Evolutionary conservation across 2,113 vertebrate species (phyloP).

Genomic region (Channa maculata): DNA sequence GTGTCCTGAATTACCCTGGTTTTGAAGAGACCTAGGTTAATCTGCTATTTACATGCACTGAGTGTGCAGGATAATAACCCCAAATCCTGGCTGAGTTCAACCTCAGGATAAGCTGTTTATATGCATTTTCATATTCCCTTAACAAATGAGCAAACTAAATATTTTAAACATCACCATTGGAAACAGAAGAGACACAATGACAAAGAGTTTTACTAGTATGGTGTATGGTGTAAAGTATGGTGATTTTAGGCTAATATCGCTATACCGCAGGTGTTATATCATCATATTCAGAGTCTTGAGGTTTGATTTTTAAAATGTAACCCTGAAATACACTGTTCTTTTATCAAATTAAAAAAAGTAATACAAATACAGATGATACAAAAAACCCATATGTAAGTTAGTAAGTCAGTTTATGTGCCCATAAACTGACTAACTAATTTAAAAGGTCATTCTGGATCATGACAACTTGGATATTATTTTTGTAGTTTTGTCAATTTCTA

Average conservation of each 20-base stretch:
- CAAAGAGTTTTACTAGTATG: too few species aligned
- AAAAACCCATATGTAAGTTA: too few species aligned
- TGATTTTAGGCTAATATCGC: background rate
- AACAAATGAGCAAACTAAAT: background rate
- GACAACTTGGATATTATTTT: too few species aligned
- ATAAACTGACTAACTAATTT: too few species aligned
- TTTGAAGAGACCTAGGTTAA: constrained; percentile 12
- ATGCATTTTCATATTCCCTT: constrained; percentile 12
- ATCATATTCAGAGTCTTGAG: background rate
- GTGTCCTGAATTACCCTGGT: background rate
- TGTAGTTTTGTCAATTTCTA: too few species aligned
- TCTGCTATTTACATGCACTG: constrained; percentile 8
- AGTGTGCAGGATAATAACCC: background rate
- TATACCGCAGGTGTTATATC: constrained; percentile 11
- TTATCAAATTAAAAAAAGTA: too few species aligned
- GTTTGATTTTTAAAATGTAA: background rate
- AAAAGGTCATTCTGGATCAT: too few species aligned
- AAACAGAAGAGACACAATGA: constrained; percentile 35
- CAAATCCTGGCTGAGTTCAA: constrained; percentile 44
- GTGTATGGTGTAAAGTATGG: background rate
- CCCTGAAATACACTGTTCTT: too few species aligned
- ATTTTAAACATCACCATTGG: constrained; percentile 45
- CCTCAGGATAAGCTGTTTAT: constrained; percentile 19
- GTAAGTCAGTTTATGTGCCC: too few species aligned
- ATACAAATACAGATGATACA: too few species aligned